Evolutionary conservation across 2,113 vertebrate species (phyloP), one percentile per base, ranked within the genome.

Genomic region (Leptobrachium ailaonicum): DNA sequence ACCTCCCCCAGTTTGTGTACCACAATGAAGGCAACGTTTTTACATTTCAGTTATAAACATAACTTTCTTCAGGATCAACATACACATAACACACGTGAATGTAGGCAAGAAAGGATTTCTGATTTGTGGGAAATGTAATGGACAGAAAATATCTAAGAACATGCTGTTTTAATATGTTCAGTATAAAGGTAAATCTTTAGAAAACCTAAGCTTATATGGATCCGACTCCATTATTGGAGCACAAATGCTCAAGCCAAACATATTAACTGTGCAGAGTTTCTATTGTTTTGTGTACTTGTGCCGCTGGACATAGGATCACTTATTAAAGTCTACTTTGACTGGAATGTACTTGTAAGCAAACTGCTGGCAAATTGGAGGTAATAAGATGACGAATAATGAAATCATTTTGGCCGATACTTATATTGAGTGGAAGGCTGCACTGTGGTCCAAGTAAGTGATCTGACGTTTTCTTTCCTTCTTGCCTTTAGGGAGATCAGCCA

Each of bases 401-500:
- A 76, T 54, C 62, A 9, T 64, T 60, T 12, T 11, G 56, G 13
- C 4, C 4, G 41, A 42, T 20, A 1, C 41, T 56, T 44, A 5
- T 43, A 32, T 11, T 43, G 40, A 41, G 32, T 43, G 4, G 43
- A 8, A 62, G 20, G 7, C 10, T 12, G 76, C 60, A 44, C 41
- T 58, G 66, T 40, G 32, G 20, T 20, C 10, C 54, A 11, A 66
- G 41, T 69, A 45, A 69, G 41, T 81, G 13, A 75, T 62, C 13
- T 50, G n/a, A 12, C 11, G 2, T 47, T 20, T 77, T 80, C 66
- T 54, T 79, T 75, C 20, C 85, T 44, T 88, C 20, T 82, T 2
- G 80, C 76, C 47, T 87, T 41, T 83, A 95, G 93, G 84, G 93
- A 95, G 87, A 89, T 94, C 84, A 95, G 93, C 86, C 87, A 93